Percentiles rank a stretch among this genome's conserved stretches.
Conservation (phyloP, 2,113 vertebrate genomes). For the Cyprinus carpio region DNA sequence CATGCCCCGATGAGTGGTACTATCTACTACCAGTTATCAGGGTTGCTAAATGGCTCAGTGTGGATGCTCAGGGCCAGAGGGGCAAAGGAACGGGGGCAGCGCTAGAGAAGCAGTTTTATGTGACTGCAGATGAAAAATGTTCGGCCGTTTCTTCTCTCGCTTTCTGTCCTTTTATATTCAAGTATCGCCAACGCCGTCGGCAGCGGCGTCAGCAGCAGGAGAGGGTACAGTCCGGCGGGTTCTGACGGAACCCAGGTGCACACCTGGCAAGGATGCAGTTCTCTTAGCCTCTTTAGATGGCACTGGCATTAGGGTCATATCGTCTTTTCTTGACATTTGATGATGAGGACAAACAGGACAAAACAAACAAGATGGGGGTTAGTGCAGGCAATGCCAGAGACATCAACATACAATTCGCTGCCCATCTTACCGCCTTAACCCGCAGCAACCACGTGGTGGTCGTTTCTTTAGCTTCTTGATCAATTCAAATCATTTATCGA, state of each 20-base stretch:
- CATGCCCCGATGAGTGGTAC: slow-evolving; percentile 68
- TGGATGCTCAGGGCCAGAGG: slow-evolving; percentile 5
- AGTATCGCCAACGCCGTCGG: slow-evolving; percentile 72
- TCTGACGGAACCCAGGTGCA: slow-evolving; percentile 73
- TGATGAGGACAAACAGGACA: slow-evolving; percentile 63
- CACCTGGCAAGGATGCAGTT: slow-evolving; percentile 55
- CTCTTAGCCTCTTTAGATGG: slow-evolving; percentile 81
- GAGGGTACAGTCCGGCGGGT: slow-evolving; percentile 74
- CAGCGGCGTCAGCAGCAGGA: slow-evolving; percentile 70
- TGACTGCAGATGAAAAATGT: slow-evolving; percentile 73
- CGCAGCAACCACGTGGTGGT: slow-evolving; percentile 19
- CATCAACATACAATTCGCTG: slow-evolving; percentile 46
- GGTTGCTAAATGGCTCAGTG: slow-evolving; percentile 15
- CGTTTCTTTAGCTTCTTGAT: background rate
- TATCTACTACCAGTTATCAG: slow-evolving; percentile 9
- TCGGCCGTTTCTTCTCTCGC: slow-evolving; percentile 61
- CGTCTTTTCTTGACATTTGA: slow-evolving; percentile 98
- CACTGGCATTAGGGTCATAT: slow-evolving; percentile 91
- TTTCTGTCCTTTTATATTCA: slow-evolving; percentile 66
- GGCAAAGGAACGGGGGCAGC: background rate
- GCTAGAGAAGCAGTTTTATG: slow-evolving; percentile 66
- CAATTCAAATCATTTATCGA: background rate
- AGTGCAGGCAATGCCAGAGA: slow-evolving; percentile 52
- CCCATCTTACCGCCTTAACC: slow-evolving; percentile 45
- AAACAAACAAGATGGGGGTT: slow-evolving; percentile 69